Evolutionary conservation across 1,140 invertebrate species (phyloP).

Genomic region (Plodia interpunctella): DNA sequence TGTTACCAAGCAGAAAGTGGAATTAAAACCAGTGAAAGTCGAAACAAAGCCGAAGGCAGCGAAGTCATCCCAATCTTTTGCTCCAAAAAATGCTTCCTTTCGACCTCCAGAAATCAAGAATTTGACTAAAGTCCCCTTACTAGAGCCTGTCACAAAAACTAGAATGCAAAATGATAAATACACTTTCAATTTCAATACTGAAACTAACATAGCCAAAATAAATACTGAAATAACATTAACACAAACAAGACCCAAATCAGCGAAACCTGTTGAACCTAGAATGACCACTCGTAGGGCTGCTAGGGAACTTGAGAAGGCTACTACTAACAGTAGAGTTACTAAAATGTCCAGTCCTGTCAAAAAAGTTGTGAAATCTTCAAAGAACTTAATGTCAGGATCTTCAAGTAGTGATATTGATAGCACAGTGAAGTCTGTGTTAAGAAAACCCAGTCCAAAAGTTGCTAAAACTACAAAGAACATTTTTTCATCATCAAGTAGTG

Average conservation of each 20-base stretch:
- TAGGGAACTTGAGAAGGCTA: slow-evolving; percentile 5
- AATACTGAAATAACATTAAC: slow-evolving; percentile 4
- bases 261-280: slow-evolving; percentile 8
- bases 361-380: slow-evolving; percentile 7
- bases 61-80: slow-evolving; percentile 43
- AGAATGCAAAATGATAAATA: slow-evolving; percentile 23
- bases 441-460: background rate
- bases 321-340: background rate
- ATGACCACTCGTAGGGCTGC: background rate
- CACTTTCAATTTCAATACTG: slow-evolving; percentile 23
- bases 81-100: slow-evolving; percentile 56
- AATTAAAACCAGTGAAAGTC: slow-evolving; percentile 3
- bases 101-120: slow-evolving; percentile 44
- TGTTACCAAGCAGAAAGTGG: slow-evolving; percentile 15
- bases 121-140: slow-evolving; percentile 26
- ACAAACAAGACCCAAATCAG: slow-evolving; percentile 15
- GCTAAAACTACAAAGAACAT: background rate
- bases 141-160: slow-evolving; percentile 22
- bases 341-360: slow-evolving; percentile 11
- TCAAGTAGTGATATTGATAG: slow-evolving; percentile 1
- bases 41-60: slow-evolving; percentile 15
- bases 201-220: slow-evolving; percentile 10
- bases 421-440: background rate
- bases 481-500: background rate
- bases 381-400: background rate